A percentile compares a stretch with the other conserved stretches of the same genome.
Conservation (phyloP, 2,888 invertebrate species). For the Odontocerum albicorne region DNA sequence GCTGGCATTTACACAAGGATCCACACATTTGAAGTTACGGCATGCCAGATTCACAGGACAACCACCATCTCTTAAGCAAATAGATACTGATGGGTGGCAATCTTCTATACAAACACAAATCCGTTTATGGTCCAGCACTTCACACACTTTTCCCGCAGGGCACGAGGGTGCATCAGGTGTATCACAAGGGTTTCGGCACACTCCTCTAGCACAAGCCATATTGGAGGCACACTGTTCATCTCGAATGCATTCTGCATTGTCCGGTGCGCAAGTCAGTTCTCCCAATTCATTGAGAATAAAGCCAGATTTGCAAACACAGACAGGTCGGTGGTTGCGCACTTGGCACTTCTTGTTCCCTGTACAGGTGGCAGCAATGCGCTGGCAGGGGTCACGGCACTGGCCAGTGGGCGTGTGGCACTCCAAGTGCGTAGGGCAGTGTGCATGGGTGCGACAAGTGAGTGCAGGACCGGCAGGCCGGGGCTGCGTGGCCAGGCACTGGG, state of each 20-base stretch:
- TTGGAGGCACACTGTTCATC: conserved; percentile 85
- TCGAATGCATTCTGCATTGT: conserved; percentile 75
- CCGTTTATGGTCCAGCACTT: conserved; percentile 84
- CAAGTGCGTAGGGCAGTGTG: conserved; percentile 73
- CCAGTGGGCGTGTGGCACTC: conserved; percentile 71
- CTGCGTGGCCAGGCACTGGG: conserved; percentile 69
- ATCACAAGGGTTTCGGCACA: conserved; percentile 86
- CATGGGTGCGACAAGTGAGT: conserved; percentile 64
- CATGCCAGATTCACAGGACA: conserved; percentile 85
- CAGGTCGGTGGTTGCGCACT: conserved; percentile 80
- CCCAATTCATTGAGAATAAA: conserved; percentile 86
- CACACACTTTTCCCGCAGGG: conserved; percentile 81
- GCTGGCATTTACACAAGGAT: conserved; percentile 84
- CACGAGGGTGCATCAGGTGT: conserved; percentile 67
- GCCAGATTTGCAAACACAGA: conserved; percentile 87
- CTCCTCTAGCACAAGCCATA: conserved; percentile 79
- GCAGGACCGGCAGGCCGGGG: conserved; percentile 59
- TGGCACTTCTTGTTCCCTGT: conserved; percentile 84
- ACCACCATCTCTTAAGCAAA: conserved; percentile 87
- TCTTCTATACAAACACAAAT: conserved; percentile 86
- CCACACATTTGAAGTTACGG: conserved; percentile 85
- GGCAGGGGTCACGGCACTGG: conserved; percentile 81
- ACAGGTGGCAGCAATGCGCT: conserved; percentile 68
- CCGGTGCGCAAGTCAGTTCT: conserved; percentile 84
- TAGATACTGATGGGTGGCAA: conserved; percentile 82